Base-by-base conservation (phyloP, 2,888 invertebrate genomes). In the Euproctis similis region DNA sequence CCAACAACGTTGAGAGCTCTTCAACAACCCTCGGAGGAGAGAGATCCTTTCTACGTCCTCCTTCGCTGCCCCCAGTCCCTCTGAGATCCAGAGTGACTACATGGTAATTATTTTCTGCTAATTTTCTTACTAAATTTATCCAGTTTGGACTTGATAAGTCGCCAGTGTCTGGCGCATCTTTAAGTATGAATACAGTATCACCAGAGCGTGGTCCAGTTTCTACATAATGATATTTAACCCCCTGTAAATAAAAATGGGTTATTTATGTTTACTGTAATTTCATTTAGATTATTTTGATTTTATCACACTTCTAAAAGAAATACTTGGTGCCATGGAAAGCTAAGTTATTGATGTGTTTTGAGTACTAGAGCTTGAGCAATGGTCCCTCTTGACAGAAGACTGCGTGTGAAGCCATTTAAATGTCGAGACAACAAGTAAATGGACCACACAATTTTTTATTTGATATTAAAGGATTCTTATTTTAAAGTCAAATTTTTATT, bases 161-260 rank as follows among this genome's bases (percentile, higher is more conserved):
- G 0, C 64, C 66, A 0, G 62, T 56, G 19, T 81, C 77, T 4
- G 82, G 84, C 1, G 84, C 80, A 33, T 84, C 74, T 8, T 78
- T 75, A 1, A 84, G 56, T n/a, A 82, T 66, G 2, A 84, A 49
- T 0, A 80, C 63, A 16, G 64, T 42, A 30, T 62, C 61, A 0
- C 80, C 80, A 8, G 56, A 50, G 41, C 66, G 73, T 1, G 76
- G 73, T 0, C 84, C 84, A 2, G 74, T 74, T 54, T 81, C 77
- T 9, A 82, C 77, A 47, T 84, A 84, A 43, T 84, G 84, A 43
- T 84, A 84, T 64, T 84, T 84, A 8, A 78, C 77, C 4, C 78
- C 80, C 82, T 84, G 2, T 59, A 59, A 45, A 2, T 8, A 6
- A 19, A 21, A 10, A 14, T 14, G n/a, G n/a, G n/a, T n/a, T n/a